Evolutionary conservation across 2,113 vertebrate species (phyloP).

Genomic region (Ceyx cyanopectus): DNA sequence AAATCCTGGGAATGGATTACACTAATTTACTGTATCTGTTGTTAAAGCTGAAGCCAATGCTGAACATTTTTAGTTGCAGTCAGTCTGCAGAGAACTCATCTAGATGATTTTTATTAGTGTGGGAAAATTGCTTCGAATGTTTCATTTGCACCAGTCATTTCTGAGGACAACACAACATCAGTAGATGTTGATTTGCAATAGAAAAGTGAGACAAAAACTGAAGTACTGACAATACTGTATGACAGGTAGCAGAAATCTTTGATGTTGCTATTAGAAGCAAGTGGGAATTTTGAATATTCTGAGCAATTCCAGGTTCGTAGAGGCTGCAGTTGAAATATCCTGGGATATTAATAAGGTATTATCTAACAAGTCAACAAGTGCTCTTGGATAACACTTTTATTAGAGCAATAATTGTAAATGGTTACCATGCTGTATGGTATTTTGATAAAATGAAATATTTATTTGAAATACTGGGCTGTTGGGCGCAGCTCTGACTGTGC

Average conservation of each 20-base stretch:
- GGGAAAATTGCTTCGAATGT: slow-evolving; percentile 35
- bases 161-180: neutral
- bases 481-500: slow-evolving; percentile 77
- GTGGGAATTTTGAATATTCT: slow-evolving; percentile 49
- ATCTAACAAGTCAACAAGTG: slow-evolving; percentile 77
- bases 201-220: neutral
- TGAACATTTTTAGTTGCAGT: slow-evolving; percentile 56
- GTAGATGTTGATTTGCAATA: slow-evolving; percentile 52
- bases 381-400: slow-evolving; percentile 82
- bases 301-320: slow-evolving; percentile 67
- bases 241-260: slow-evolving; percentile 57
- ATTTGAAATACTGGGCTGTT: slow-evolving; percentile 84
- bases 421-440: slow-evolving; percentile 82
- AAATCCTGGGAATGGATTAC: slow-evolving; percentile 65
- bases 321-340: slow-evolving; percentile 73
- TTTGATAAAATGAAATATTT: slow-evolving; percentile 85
- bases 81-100: slow-evolving; percentile 49
- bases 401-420: slow-evolving; percentile 88
- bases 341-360: slow-evolving; percentile 75
- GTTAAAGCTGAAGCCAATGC: slow-evolving; percentile 58
- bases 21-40: slow-evolving; percentile 37
- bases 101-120: slow-evolving; percentile 40
- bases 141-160: slow-evolving; percentile 43
- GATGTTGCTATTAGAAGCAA: slow-evolving; percentile 57
- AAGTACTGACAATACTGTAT: slow-evolving; percentile 43